Evolutionary conservation across 2,113 vertebrate genomes (phyloP), one percentile per base, ranked within the genome.

Genomic region (Sebastes fasciatus): DNA sequence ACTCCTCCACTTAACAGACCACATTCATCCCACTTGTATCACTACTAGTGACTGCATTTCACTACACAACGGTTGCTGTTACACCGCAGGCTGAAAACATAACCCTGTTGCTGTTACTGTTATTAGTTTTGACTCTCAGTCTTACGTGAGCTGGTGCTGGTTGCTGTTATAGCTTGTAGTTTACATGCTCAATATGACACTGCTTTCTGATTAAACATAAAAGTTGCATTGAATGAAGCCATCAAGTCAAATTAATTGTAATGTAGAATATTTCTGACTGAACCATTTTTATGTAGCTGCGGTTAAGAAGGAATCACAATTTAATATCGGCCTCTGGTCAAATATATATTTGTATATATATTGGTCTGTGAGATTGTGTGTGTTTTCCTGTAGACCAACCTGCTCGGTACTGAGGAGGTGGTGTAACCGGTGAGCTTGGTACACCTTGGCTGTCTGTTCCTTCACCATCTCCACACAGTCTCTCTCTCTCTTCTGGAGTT

Each of bases 351-450:
- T 34, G 34, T 34, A 34, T 34, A 34, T 34, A 34, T 34, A 19
- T 34, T 74, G 12, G 9, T 43, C 34, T 26, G 13, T 66, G 42
- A 26, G 17, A 72, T 3, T 64, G n/a, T 45, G 9, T 62, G 49
- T 76, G 8, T 66, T 61, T 77, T 75, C 79, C 80, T 91, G 16
- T 40, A 5, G 43, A 80, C 87, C 1, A 42, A 99, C 97, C 97
- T 97, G 97, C 78, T 95, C 89, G 5, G 98, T 99, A 94, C 98
- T 99, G 92, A 99, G 94, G 79, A 99, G 97, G 95, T 98, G 96
- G 95, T 99, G 98, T 92, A 94, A 96, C 92, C 96, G 96, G 79
- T 95, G 95, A 64, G 97, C 97, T 92, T 94, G 92, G 86, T 94
- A 82, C 77, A 94, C 72, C 92, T 94, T 96, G 76, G 90, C 75